Percentiles rank a stretch among this genome's conserved stretches.
Evolutionary conservation across 2,888 invertebrate species (phyloP).

Genomic region (Oscheius sp.): DNA sequence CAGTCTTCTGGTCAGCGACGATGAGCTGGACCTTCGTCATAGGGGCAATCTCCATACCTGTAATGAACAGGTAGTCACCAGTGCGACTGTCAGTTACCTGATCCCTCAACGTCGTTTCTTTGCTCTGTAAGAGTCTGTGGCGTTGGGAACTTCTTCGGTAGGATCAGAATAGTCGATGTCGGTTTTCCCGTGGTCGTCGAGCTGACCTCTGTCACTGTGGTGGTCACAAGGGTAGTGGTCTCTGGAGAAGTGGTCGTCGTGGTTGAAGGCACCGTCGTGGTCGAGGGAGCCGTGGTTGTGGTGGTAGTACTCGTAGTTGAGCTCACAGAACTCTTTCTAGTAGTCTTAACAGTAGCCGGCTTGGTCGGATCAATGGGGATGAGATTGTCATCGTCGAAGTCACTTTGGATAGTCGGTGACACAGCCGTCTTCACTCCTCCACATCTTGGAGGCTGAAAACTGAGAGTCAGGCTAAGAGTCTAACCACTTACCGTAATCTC

Average conservation of each 20-base stretch:
- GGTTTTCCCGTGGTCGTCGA: constrained; percentile 5
- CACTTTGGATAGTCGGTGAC: constrained; percentile 1
- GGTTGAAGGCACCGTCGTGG: constrained; percentile 84
- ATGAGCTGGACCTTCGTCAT: constrained; percentile 32
- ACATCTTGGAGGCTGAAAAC: constrained; percentile 39
- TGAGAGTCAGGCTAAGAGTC: not conserved
- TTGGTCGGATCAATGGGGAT: constrained; percentile 11
- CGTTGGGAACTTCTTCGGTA: constrained; percentile 24
- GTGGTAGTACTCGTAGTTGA: constrained; percentile 19
- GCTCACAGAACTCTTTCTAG: not conserved
- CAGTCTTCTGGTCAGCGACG: constrained; percentile 21
- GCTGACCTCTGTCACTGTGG: constrained; percentile 47
- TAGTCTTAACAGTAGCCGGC: not conserved
- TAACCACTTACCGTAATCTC: constrained; percentile 49
- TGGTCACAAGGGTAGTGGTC: constrained; percentile 41
- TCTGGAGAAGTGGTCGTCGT: constrained; percentile 31
- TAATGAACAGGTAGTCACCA: not conserved
- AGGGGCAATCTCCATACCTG: constrained; percentile 22
- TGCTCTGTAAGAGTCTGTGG: constrained; percentile 9
- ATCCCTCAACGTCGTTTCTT: constrained; percentile 33
- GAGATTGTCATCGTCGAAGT: constrained; percentile 18
- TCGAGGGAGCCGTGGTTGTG: constrained; percentile 32
- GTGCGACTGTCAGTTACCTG: constrained; percentile 23
- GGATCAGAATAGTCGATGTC: constrained; percentile 29
- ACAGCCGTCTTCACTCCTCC: not conserved